Evolutionary conservation across 2,797 vertebrate genomes (phyloP).

Genomic region (Acipenser ruthenus): DNA sequence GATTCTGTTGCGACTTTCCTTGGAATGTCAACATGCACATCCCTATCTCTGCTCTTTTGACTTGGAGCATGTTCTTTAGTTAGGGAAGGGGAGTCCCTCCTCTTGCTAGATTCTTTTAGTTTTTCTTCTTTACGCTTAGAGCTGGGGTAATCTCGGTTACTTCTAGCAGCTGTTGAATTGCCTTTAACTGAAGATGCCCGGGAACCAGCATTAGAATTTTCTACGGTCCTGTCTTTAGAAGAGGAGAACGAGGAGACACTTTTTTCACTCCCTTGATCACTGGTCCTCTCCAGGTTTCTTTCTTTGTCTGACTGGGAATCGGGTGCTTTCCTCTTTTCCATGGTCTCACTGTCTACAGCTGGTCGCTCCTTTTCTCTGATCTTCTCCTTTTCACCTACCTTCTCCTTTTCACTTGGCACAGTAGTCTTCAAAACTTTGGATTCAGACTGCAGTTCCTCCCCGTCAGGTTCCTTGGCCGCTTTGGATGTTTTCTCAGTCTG

Average conservation of each 20-base stretch:
- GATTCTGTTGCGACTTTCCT: slow-evolving; percentile 50
- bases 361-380: slow-evolving; percentile 29
- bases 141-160: slow-evolving; percentile 48
- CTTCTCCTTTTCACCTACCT: slow-evolving; percentile 37
- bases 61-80: slow-evolving; percentile 44
- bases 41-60: slow-evolving; percentile 54
- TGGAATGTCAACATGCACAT: slow-evolving; percentile 43
- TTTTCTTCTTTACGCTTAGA: slow-evolving; percentile 68
- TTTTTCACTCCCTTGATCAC: slow-evolving; percentile 52
- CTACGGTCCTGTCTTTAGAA: slow-evolving; percentile 54
- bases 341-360: slow-evolving; percentile 50
- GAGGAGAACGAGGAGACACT: slow-evolving; percentile 34
- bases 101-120: slow-evolving; percentile 42
- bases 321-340: slow-evolving; percentile 59
- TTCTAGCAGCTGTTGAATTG: too few relatives aligned
- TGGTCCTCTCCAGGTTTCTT: slow-evolving; percentile 43
- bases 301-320: slow-evolving; percentile 51
- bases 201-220: slow-evolving; percentile 48
- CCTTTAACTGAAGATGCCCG: slow-evolving; percentile 18
- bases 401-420: slow-evolving; percentile 35
- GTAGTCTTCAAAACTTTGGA: slow-evolving; percentile 53
- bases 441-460: slow-evolving; percentile 49
- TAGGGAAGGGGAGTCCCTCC: slow-evolving; percentile 56
- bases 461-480: slow-evolving; percentile 45
- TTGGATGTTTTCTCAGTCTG: slow-evolving; percentile 48